A percentile compares a stretch with the other conserved stretches of the same genome.
These are phyloP conservation scores for Poliocrania exsul DNA, from an alignment of 2,797 vertebrate species.

Conservation along the genomic window DNA sequence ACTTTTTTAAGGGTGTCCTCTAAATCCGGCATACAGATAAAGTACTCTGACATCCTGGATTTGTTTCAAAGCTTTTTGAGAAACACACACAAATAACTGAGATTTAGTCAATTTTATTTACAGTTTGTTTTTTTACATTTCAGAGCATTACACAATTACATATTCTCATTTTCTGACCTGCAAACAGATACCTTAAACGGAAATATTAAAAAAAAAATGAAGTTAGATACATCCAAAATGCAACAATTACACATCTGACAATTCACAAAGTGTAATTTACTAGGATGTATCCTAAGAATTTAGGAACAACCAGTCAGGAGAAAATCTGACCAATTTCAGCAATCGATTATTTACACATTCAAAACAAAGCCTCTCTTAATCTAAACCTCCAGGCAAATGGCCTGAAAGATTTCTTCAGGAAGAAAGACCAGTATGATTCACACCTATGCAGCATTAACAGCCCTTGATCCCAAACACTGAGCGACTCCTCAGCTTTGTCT, in stretches of 20 bases:
- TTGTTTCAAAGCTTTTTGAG: constrained; percentile 83
- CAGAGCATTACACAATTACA: constrained; percentile 86
- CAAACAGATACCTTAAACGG: constrained; percentile 93
- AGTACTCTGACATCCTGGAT: constrained; percentile 70
- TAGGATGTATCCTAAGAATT: constrained; percentile 80
- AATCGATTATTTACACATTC: constrained; percentile 77
- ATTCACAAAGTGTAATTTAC: constrained; percentile 83
- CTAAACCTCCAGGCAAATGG: constrained; percentile 73
- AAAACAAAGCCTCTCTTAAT: constrained; percentile 76
- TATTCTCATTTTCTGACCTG: constrained; percentile 93
- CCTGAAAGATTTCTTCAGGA: constrained; percentile 70
- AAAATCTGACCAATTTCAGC: constrained; percentile 79
- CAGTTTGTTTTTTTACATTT: constrained; percentile 82
- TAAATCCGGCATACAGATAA: constrained; percentile 56
- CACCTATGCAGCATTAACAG: constrained; percentile 74
- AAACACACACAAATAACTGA: constrained; percentile 87
- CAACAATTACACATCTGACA: constrained; percentile 84
- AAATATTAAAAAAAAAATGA: constrained; percentile 71
- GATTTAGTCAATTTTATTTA: constrained; percentile 93
- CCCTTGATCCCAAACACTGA: constrained; percentile 68
- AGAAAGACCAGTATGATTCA: constrained; percentile 69
- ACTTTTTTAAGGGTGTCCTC: constrained; percentile 64
- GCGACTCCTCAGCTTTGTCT: constrained; percentile 52
- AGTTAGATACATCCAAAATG: constrained; percentile 83
- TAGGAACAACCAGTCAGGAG: constrained; percentile 80